A percentile compares a stretch with the other conserved stretches of the same genome.
phyloP scores from a whole-genome alignment of 2,797 vertebrate genomes.

The Microctenopoma stevenorrisi region DNA sequence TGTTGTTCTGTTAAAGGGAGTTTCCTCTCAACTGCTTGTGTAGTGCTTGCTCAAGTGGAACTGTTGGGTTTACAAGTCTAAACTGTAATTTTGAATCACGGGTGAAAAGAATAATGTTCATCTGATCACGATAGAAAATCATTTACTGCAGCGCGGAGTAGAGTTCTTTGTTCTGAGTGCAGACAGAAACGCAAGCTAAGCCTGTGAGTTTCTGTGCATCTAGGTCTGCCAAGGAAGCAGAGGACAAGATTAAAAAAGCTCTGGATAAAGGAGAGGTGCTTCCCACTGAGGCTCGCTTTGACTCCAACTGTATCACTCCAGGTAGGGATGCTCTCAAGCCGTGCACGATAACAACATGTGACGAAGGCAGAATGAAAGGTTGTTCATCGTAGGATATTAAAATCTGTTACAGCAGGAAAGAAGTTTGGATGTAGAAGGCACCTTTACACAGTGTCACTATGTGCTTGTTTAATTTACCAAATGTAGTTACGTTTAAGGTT shows the following conservation, averaged over 20 bases:
- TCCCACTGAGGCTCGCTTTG: slow-evolving; percentile 95
- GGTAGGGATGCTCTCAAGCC: slow-evolving; percentile 78
- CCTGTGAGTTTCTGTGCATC: slow-evolving; percentile 26
- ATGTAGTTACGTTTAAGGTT: no score
- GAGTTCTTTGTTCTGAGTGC: slow-evolving; percentile 2
- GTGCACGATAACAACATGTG: no score
- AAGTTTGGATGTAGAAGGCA: neutral
- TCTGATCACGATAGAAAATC: slow-evolving; percentile 7
- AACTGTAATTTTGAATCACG: slow-evolving; percentile 7
- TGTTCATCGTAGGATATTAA: neutral
- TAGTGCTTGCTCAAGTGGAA: no score
- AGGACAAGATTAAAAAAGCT: slow-evolving; percentile 98
- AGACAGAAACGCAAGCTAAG: slow-evolving; percentile 1
- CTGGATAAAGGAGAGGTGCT: slow-evolving; percentile 97
- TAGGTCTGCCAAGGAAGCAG: slow-evolving; percentile 98
- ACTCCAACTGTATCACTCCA: slow-evolving; percentile 99
- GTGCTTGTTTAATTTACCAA: neutral
- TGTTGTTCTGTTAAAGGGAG: no score
- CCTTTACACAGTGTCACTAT: neutral
- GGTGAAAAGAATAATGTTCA: slow-evolving; percentile 6
- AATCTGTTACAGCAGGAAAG: neutral
- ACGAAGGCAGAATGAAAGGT: neutral
- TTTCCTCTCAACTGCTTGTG: no score
- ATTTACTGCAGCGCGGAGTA: neutral
- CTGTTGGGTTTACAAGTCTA: neutral